Percentiles rank a stretch among this genome's conserved stretches.
phyloP scores from a whole-genome alignment of 2,888 invertebrate genomes.

The Drosophila buzzatii region DNA sequence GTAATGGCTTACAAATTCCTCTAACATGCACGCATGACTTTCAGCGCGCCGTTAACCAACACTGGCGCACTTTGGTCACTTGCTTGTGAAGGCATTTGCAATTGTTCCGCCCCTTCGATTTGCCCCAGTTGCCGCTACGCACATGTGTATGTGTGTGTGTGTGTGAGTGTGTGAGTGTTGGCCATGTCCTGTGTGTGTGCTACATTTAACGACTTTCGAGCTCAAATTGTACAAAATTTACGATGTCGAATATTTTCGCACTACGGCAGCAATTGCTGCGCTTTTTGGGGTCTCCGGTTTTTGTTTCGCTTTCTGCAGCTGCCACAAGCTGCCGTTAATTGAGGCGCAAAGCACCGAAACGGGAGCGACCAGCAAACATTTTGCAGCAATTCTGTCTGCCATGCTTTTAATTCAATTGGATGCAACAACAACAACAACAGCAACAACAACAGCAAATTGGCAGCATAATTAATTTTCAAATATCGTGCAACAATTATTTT shows the following conservation, averaged over 20 bases:
- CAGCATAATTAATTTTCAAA: slow-evolving; percentile 59
- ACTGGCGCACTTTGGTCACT: slow-evolving; percentile 51
- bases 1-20: slow-evolving; percentile 18
- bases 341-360: slow-evolving; percentile 66
- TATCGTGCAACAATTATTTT: slow-evolving; percentile 53
- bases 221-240: slow-evolving; percentile 78
- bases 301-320: slow-evolving; percentile 42
- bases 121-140: slow-evolving; percentile 54
- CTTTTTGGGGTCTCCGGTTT: slow-evolving; percentile 24
- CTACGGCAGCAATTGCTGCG: slow-evolving; percentile 44
- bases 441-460: slow-evolving; percentile 16
- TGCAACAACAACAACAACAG: slow-evolving; percentile 24
- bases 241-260: slow-evolving; percentile 69
- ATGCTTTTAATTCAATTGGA: slow-evolving; percentile 77
- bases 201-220: slow-evolving; percentile 79
- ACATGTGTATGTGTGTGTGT: slow-evolving; percentile 20
- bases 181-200: slow-evolving; percentile 46
- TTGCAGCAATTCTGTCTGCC: slow-evolving; percentile 53
- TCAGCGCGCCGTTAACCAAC: not conserved
- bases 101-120: slow-evolving; percentile 40
- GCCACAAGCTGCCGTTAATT: slow-evolving; percentile 69
- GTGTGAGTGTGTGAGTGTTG: slow-evolving; percentile 19
- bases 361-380: slow-evolving; percentile 40
- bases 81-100: slow-evolving; percentile 62
- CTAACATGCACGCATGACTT: slow-evolving; percentile 5